Conservation (phyloP, 2,888 invertebrate genomes). For the Eupithecia dodoneata region DNA sequence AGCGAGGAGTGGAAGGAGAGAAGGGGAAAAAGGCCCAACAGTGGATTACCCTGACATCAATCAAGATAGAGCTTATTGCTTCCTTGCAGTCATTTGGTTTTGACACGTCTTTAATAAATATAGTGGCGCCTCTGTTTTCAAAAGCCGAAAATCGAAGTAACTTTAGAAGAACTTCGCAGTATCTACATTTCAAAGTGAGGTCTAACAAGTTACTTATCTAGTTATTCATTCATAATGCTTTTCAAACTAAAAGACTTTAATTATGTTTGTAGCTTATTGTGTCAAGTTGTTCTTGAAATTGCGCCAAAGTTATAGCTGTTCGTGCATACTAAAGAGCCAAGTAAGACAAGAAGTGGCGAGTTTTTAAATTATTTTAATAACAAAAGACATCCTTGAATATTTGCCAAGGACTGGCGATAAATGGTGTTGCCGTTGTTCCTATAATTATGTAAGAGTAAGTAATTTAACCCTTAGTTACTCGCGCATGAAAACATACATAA, state of each 20-base stretch:
- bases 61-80: background rate
- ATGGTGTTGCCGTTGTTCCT: constrained; percentile 13
- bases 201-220: background rate
- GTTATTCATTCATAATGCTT: constrained; percentile 13
- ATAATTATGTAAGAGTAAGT: background rate
- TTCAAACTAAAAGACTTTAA: constrained; percentile 25
- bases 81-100: background rate
- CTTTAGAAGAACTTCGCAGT: background rate
- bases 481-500: no score
- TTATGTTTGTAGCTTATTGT: constrained; percentile 31
- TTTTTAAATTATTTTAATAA: constrained; percentile 43
- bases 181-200: background rate
- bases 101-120: background rate
- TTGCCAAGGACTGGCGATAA: constrained; percentile 29
- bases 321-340: constrained; percentile 39
- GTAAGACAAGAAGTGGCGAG: constrained; percentile 32
- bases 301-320: constrained; percentile 36
- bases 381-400: constrained; percentile 35
- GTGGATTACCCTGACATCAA: background rate
- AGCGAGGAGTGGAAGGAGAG: no score
- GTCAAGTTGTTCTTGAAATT: constrained; percentile 36
- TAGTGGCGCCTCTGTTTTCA: background rate
- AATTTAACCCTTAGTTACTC: no score
- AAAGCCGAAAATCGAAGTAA: background rate
- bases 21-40: no score